These are phyloP conservation scores for Drosophila pruinosa DNA, from an alignment of 1,140 invertebrate species.

Conservation along the genomic window DNA sequence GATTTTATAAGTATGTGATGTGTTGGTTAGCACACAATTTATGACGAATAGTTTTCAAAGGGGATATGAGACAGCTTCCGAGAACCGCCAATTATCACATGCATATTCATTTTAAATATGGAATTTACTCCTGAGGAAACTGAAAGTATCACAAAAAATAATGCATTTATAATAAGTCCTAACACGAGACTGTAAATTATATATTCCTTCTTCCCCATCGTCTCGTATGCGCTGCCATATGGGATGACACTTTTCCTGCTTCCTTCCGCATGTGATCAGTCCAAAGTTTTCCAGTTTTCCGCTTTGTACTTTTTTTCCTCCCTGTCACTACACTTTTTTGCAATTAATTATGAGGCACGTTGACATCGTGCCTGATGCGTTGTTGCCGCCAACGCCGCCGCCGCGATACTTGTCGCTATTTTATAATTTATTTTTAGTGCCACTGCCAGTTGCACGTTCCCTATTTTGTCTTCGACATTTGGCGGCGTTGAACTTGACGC, in stretches of 20 bases:
- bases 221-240: neutral
- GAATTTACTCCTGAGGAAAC: neutral
- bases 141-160: neutral
- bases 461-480: constrained; percentile 74
- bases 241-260: constrained; percentile 34
- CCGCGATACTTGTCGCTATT: constrained; percentile 45
- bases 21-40: constrained; percentile 46
- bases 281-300: constrained; percentile 52
- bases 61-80: neutral
- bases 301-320: constrained; percentile 27
- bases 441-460: constrained; percentile 45
- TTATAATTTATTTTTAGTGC: constrained; percentile 74
- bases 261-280: constrained; percentile 74
- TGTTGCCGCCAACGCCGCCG: neutral
- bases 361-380: constrained; percentile 55
- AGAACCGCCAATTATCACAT: neutral
- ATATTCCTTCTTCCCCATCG: neutral
- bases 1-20: constrained; percentile 67
- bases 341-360: constrained; percentile 79
- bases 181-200: constrained; percentile 68
- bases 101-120: neutral
- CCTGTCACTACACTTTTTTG: constrained; percentile 44
- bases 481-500: constrained; percentile 78
- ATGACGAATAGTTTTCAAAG: neutral
- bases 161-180: constrained; percentile 52